Conservation (phyloP, 2,797 vertebrate genomes). For the Falco peregrinus region DNA sequence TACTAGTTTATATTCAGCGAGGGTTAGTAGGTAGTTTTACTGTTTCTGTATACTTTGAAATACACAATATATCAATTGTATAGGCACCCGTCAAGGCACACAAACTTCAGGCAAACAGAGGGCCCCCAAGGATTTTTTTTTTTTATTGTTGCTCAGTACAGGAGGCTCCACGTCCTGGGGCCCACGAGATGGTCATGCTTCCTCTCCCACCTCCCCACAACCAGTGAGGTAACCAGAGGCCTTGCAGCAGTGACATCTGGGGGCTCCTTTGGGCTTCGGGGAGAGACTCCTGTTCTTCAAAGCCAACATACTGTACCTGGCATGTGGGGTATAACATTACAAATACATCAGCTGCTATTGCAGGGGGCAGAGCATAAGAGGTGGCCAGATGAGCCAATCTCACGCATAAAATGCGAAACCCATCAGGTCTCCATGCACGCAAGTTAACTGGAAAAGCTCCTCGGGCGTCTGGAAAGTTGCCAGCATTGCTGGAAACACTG, state of each 20-base stretch:
- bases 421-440: background rate
- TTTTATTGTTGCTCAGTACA: background rate
- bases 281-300: background rate
- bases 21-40: background rate
- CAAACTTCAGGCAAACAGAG: background rate
- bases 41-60: background rate
- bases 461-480: background rate
- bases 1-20: background rate
- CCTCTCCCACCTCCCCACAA: background rate
- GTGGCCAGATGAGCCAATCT: background rate
- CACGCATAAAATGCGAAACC: background rate
- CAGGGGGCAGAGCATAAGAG: background rate
- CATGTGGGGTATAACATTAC: rapidly evolving
- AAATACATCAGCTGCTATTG: background rate
- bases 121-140: background rate
- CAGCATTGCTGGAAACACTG: slow-evolving; percentile 10
- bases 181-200: background rate
- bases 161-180: background rate
- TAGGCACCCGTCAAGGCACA: background rate
- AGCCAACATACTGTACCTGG: background rate
- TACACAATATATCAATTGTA: background rate
- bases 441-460: slow-evolving; percentile 6
- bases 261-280: background rate
- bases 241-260: background rate
- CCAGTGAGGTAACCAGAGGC: background rate